A percentile compares a stretch with the other conserved stretches of the same genome.
These are phyloP conservation scores for Micropoecilia bifurca DNA, from an alignment of 2,797 vertebrate genomes.

Conservation along the genomic window DNA sequence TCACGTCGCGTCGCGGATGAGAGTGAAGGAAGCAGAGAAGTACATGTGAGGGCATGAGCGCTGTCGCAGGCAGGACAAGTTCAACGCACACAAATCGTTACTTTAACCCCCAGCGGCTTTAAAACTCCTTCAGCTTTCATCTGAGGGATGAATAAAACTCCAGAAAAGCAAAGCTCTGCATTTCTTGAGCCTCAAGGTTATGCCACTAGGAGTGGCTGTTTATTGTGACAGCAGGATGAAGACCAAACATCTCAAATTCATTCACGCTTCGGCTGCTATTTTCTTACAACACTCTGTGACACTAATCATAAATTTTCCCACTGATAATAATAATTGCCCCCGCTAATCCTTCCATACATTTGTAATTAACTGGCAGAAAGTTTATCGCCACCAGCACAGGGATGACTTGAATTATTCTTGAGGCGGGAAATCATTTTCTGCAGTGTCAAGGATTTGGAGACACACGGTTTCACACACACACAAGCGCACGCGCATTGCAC, in stretches of 20 bases:
- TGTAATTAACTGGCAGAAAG: constrained; percentile 70
- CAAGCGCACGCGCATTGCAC: background rate
- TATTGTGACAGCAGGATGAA: too few relatives aligned
- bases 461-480: background rate
- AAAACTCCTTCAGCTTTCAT: constrained; percentile 7
- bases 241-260: constrained; percentile 55
- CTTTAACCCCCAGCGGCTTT: constrained; percentile 9
- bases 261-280: constrained; percentile 56
- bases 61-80: background rate
- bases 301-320: constrained; percentile 62
- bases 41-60: background rate
- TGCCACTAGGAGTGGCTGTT: constrained; percentile 24
- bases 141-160: constrained; percentile 34
- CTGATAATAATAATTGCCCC: constrained; percentile 74
- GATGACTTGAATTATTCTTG: constrained; percentile 58
- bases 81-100: background rate
- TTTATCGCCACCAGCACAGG: constrained; percentile 62
- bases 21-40: background rate
- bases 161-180: constrained; percentile 36
- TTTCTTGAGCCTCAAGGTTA: constrained; percentile 48
- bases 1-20: background rate
- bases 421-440: constrained; percentile 37
- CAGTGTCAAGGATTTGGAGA: constrained; percentile 60
- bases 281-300: constrained; percentile 59
- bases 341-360: constrained; percentile 72